Evolutionary conservation across 2,797 vertebrate species (phyloP).

Genomic region (Coregonus suidteri): DNA sequence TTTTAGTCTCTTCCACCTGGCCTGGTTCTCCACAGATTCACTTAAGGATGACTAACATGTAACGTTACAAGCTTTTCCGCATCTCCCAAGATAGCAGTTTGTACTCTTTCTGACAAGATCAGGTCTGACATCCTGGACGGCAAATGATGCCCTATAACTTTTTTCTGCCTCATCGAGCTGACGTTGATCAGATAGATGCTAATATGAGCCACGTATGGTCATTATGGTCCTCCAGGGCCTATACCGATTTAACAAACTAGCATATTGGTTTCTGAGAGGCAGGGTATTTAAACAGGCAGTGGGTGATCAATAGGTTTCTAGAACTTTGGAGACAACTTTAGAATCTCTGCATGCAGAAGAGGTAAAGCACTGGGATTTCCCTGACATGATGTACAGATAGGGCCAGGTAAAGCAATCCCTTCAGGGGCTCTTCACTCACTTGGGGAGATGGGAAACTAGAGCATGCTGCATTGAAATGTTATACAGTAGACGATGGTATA

Average conservation of each 20-base stretch:
- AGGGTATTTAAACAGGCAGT: neutral
- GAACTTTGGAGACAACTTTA: neutral
- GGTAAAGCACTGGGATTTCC: neutral
- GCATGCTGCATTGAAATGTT: neutral
- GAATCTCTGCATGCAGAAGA: neutral
- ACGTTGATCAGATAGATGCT: neutral
- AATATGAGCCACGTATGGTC: neutral
- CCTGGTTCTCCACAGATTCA: neutral
- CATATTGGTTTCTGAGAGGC: neutral
- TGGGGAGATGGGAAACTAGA: neutral
- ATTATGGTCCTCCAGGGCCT: neutral
- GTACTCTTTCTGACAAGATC: neutral
- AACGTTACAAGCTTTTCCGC: neutral
- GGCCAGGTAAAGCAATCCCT: neutral
- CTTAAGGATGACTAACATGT: neutral
- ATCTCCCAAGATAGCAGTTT: neutral
- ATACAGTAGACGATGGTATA: neutral
- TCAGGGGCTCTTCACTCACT: neutral
- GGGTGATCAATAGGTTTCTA: neutral
- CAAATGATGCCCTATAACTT: neutral
- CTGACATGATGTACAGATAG: neutral
- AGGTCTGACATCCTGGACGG: neutral
- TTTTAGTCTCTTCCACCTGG: conserved; percentile 57
- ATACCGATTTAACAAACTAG: neutral
- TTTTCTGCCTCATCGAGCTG: neutral